phyloP scores from a whole-genome alignment of 2,113 vertebrate genomes.

The Shinisaurus crocodilurus region DNA sequence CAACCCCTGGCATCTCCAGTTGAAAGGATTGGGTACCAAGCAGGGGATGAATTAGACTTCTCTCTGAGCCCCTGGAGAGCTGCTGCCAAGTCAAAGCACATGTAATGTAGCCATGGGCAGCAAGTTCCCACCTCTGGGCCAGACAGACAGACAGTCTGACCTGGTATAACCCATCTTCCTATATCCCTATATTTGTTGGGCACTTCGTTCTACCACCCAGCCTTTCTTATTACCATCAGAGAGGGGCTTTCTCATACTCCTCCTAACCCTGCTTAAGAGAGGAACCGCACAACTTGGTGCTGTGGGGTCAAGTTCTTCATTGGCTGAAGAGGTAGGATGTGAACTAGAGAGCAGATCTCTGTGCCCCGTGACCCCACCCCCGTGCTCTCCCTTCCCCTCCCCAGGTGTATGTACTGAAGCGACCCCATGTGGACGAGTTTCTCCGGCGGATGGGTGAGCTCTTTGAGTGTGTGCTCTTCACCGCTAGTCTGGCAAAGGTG shows the following conservation, averaged over 20 bases:
- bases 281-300: background rate
- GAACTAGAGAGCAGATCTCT: background rate
- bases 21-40: no score
- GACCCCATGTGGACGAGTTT: constrained; percentile 95
- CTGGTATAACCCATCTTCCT: background rate
- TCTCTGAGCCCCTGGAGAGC: no score
- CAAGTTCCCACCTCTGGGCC: background rate
- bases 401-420: constrained; percentile 95
- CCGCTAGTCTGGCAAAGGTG: constrained; percentile 97
- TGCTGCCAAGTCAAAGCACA: background rate
- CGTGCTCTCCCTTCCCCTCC: constrained; percentile 1
- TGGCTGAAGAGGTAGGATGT: background rate
- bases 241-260: no score
- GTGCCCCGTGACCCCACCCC: background rate
- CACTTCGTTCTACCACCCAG: background rate
- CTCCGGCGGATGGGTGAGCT: constrained; percentile 95
- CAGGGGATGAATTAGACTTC: no score
- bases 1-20: no score
- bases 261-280: background rate
- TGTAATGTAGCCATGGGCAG: background rate
- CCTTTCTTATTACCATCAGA: background rate
- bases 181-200: background rate
- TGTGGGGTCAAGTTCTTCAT: background rate
- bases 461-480: constrained; percentile 97
- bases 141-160: background rate